Conservation (phyloP, 2,888 invertebrate species). For the Himalopsyche kuldschensis region DNA sequence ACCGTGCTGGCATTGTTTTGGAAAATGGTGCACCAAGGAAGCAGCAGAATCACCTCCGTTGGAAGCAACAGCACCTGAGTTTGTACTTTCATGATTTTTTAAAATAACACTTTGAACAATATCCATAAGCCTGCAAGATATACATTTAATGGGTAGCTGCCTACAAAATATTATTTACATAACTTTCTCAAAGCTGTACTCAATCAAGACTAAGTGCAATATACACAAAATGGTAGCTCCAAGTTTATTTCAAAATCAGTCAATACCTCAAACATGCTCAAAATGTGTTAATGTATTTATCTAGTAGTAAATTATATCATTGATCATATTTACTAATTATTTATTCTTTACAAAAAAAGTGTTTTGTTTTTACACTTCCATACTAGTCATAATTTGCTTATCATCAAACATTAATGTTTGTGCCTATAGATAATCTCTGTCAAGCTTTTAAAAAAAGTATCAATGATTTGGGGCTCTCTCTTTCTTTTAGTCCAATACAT, state of each 20-base stretch:
- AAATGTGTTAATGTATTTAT: no score
- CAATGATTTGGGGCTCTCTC: neutral
- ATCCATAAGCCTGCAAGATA: no score
- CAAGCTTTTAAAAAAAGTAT: neutral
- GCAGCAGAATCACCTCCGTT: neutral
- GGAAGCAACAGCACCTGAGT: slow-evolving; percentile 15
- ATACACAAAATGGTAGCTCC: neutral
- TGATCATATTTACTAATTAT: no score
- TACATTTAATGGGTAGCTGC: no score
- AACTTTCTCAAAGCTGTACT: neutral
- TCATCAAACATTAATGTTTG: neutral
- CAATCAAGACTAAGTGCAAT: neutral
- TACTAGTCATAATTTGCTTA: no score
- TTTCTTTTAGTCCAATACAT: neutral
- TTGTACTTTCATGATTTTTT: neutral
- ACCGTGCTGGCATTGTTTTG: slow-evolving; percentile 9
- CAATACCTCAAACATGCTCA: no score
- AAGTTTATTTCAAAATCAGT: no score
- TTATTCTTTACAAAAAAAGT: no score
- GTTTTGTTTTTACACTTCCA: no score
- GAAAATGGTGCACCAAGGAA: neutral
- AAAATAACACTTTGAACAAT: no score
- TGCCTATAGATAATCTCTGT: neutral
- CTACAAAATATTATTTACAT: neutral
- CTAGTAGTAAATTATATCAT: no score